Evolutionary conservation across 2,797 vertebrate species (phyloP).

Genomic region (Notolepis coatsorum): DNA sequence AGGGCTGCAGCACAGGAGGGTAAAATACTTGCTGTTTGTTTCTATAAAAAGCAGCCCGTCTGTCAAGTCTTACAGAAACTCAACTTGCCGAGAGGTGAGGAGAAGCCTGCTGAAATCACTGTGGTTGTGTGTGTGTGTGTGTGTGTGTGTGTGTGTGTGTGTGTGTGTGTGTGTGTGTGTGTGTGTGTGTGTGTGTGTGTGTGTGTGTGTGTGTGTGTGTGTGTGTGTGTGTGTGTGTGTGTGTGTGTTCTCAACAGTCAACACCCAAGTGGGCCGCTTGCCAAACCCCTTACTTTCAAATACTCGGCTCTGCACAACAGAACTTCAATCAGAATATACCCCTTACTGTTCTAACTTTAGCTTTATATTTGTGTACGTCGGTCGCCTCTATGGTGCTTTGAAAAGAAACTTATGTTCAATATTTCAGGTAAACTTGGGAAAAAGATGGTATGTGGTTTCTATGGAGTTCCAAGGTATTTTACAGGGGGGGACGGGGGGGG

Average conservation of each 20-base stretch:
- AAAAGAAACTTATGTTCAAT: slow-evolving; percentile 30
- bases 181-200: neutral
- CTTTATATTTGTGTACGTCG: slow-evolving; percentile 18
- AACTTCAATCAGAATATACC: slow-evolving; percentile 28
- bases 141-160: neutral
- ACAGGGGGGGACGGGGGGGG: neutral
- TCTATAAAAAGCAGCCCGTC: slow-evolving; percentile 26
- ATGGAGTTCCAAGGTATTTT: neutral
- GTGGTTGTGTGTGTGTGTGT: neutral
- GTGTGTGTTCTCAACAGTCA: neutral
- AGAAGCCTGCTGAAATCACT: neutral
- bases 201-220: neutral
- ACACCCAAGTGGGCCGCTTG: neutral
- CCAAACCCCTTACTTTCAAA: slow-evolving; percentile 19
- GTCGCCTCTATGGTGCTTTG: neutral
- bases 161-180: neutral
- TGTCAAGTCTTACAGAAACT: slow-evolving; percentile 7
- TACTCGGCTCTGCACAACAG: slow-evolving; percentile 1
- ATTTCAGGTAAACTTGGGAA: slow-evolving; percentile 30
- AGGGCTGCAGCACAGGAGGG: slow-evolving; percentile 25
- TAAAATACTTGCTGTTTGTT: slow-evolving; percentile 44
- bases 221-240: neutral
- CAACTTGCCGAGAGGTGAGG: neutral
- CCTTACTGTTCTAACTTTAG: slow-evolving; percentile 41
- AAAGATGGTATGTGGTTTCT: neutral